Evolutionary conservation across 2,888 invertebrate species (phyloP).

Genomic region (Eupithecia insigniata): DNA sequence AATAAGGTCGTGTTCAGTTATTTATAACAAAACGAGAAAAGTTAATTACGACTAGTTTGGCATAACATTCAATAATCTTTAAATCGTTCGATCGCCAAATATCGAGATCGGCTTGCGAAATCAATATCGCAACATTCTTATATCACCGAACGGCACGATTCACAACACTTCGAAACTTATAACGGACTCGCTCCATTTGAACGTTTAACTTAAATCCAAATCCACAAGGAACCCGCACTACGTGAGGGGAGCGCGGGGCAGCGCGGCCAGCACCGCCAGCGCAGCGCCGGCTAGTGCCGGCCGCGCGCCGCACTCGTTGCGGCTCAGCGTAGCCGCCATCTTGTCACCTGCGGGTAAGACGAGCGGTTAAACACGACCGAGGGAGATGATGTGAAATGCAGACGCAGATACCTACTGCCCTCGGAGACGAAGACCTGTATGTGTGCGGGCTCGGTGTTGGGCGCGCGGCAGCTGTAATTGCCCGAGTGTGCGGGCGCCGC

Average conservation of each 20-base stretch:
- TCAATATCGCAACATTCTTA: neutral
- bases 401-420: conserved; percentile 84
- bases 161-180: conserved; percentile 2
- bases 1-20: neutral
- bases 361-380: neutral
- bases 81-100: neutral
- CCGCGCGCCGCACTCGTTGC: conserved; percentile 81
- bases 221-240: neutral
- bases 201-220: neutral
- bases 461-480: conserved; percentile 95
- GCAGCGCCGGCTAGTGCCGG: conserved; percentile 14
- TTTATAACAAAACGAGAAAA: neutral
- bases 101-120: neutral
- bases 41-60: conserved; percentile 1
- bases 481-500: conserved; percentile 94
- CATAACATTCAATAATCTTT: neutral
- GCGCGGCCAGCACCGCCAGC: conserved; percentile 25
- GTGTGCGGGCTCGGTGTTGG: conserved; percentile 94
- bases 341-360: conserved; percentile 89
- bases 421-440: conserved; percentile 95
- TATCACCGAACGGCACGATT: neutral
- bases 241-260: conserved; percentile 25
- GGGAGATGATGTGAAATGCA: neutral
- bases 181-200: neutral
- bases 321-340: conserved; percentile 94